Evolutionary conservation across 2,113 vertebrate species (phyloP).

Genomic region (Ptilorrhoa leucosticta): DNA sequence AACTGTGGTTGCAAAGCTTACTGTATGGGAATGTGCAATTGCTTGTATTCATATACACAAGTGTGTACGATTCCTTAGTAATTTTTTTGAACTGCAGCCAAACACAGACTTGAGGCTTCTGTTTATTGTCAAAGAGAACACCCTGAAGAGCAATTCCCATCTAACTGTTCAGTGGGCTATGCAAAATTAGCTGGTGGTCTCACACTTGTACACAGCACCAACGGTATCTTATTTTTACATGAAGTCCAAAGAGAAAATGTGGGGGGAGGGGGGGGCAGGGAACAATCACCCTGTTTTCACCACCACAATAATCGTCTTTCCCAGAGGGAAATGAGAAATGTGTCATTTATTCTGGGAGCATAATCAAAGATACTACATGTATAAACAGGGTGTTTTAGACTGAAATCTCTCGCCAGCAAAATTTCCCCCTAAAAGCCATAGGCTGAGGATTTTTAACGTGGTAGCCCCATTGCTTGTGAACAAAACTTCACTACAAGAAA

Average conservation of each 20-base stretch:
- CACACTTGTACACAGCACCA: neutral
- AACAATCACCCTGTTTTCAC: neutral
- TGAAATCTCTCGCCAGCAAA: neutral
- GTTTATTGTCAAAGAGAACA: constrained; percentile 75
- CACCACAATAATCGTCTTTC: neutral
- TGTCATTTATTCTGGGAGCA: neutral
- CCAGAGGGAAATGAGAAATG: neutral
- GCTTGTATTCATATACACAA: constrained; percentile 67
- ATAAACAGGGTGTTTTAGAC: neutral
- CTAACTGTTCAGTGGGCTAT: constrained; percentile 59
- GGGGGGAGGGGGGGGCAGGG: neutral
- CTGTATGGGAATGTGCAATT: constrained; percentile 56
- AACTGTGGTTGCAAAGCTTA: constrained; percentile 52
- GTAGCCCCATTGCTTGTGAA: neutral
- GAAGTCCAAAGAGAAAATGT: neutral
- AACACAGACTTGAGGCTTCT: constrained; percentile 70
- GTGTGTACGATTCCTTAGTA: constrained; percentile 71
- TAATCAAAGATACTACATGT: neutral
- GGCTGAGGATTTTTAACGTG: neutral
- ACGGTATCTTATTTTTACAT: neutral
- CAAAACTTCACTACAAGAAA: neutral
- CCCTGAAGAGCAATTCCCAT: constrained; percentile 73
- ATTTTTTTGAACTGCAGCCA: constrained; percentile 72
- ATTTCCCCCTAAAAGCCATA: neutral
- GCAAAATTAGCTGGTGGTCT: constrained; percentile 62